Base-by-base conservation (phyloP, 2,797 vertebrate genomes). In the Scomberomorus guttatus region DNA sequence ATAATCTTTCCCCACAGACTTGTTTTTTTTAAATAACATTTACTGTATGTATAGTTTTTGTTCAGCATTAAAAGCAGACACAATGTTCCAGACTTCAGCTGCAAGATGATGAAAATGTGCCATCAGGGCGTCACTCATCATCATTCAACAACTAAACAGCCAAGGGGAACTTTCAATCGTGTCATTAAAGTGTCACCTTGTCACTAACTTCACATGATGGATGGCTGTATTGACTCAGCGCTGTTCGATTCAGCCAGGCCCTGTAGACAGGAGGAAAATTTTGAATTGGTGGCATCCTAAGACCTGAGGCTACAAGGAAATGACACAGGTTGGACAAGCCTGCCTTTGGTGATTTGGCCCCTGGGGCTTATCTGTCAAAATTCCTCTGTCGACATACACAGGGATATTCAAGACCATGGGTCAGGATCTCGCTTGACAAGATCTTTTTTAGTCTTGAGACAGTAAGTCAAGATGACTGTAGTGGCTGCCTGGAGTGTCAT, bases 141-240 rank as follows among this genome's bases (percentile, higher is more conserved):
- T 77, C 78, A 56, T 64, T 79, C 72, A 78, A 65, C 61, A 72
- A 46, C 81, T 14, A 20, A 71, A 82, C 52, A 62, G 57, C 76
- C 54, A 20, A 42, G 10, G 46, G 72, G 54, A 75, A 64, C 68
- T 63, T 81, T 48, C 17, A 51, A 34, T 82, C 18, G 9, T 72
- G 65, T 77, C 81, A 77, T 88, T 86, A 42, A 85, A 84, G 72
- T 85, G 82, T 89, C 85, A 88, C 44, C 71, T 82, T 90, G 82
- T 86, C 87, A 83, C 62, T 88, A 80, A 71, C 66, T 54, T 75
- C 42, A 22, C n/a, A 67, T 89, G 87, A 92, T 80, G 59, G 79
- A 92, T 77, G 68, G 77, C 60, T 77, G 67, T 81, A 81, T 83
- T 71, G 83, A 87, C 74, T 64, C 51, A 32, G 56, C 0, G 24